Percentiles rank a stretch among this genome's conserved stretches.
Evolutionary conservation across 1,140 invertebrate genomes (phyloP).

Genomic region (Panagrolaimus sp.): DNA sequence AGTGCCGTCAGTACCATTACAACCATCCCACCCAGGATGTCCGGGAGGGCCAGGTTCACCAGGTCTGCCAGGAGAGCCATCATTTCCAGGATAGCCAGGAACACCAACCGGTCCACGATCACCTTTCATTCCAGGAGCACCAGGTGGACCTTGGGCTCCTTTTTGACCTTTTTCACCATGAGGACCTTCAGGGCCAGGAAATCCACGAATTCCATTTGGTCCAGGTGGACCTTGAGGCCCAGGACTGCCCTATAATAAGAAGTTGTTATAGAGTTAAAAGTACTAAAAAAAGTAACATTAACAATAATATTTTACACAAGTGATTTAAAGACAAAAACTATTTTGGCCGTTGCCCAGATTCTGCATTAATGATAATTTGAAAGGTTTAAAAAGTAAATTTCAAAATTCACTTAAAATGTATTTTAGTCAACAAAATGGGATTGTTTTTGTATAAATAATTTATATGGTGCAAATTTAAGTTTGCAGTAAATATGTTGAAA

Average conservation of each 20-base stretch:
- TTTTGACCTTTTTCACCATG: constrained; percentile 49
- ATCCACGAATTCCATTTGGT: constrained; percentile 50
- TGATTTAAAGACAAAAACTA: no score
- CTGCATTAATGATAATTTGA: no score
- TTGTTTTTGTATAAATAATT: no score
- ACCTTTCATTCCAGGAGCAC: constrained; percentile 46
- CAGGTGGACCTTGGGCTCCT: constrained; percentile 49
- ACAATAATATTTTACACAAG: no score
- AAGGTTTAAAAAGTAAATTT: no score
- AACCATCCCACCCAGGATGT: constrained; percentile 56
- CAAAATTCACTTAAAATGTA: no score
- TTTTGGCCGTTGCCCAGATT: no score
- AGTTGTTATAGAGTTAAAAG: no score
- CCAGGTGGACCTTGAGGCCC: constrained; percentile 56
- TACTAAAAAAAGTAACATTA: no score
- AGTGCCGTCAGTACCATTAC: constrained; percentile 57
- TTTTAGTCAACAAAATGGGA: no score
- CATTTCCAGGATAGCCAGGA: constrained; percentile 56
- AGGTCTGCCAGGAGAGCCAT: constrained; percentile 50
- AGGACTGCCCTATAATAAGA: constrained; percentile 50
- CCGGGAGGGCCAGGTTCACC: constrained; percentile 57
- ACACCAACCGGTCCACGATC: constrained; percentile 51
- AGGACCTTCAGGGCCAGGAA: constrained; percentile 57
- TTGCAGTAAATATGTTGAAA: no score
- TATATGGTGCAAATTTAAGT: no score